phyloP scores from a whole-genome alignment of 2,888 invertebrate species.

The Podotricha telesiphe region DNA sequence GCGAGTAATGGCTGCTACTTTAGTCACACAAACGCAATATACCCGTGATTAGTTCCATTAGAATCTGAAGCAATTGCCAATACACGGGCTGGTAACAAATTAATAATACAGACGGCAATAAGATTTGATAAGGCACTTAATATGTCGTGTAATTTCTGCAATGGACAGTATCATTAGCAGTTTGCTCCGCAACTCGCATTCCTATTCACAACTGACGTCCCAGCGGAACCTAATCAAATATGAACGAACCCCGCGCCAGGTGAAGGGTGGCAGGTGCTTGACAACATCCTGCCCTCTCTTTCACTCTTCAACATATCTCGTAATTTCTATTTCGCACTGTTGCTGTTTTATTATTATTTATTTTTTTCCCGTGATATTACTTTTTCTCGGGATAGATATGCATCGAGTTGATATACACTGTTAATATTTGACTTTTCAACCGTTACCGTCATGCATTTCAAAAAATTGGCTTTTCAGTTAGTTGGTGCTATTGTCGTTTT shows the following conservation, averaged over 20 bases:
- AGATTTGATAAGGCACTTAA: constrained; percentile 32
- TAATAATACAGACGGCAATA: constrained; percentile 20
- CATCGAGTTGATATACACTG: constrained; percentile 63
- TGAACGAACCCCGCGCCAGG: constrained; percentile 71
- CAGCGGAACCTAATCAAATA: constrained; percentile 78
- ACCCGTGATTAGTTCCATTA: constrained; percentile 4
- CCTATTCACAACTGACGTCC: constrained; percentile 68
- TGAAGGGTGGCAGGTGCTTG: constrained; percentile 76
- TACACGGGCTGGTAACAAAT: constrained; percentile 13
- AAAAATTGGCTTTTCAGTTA: constrained; percentile 67
- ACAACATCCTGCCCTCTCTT: constrained; percentile 64
- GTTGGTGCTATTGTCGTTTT: constrained; percentile 61
- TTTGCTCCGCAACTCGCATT: constrained; percentile 48
- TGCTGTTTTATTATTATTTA: constrained; percentile 54
- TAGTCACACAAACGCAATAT: neutral
- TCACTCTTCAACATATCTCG: constrained; percentile 54
- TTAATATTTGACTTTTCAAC: constrained; percentile 66
- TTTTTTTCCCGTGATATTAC: constrained; percentile 64
- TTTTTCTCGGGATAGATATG: constrained; percentile 65
- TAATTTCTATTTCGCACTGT: constrained; percentile 54
- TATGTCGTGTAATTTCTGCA: constrained; percentile 35
- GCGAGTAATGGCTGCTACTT: neutral
- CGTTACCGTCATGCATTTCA: constrained; percentile 62
- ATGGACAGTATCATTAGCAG: constrained; percentile 38
- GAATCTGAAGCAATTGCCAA: constrained; percentile 20